phyloP scores from a whole-genome alignment of 2,113 vertebrate species.

The Cynoglossus semilaevis region DNA sequence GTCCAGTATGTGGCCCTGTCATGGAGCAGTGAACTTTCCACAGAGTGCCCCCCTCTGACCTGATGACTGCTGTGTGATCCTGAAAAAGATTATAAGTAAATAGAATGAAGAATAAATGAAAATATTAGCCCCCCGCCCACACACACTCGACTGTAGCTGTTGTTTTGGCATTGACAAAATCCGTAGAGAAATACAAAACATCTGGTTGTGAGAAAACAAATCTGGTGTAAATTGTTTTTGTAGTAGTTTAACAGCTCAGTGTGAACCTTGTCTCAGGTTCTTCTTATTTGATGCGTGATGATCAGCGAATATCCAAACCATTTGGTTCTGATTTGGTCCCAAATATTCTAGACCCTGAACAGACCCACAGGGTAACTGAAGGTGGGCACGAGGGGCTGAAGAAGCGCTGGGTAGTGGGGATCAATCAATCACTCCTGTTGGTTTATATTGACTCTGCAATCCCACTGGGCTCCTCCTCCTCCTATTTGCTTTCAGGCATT shows the following conservation, averaged over 20 bases:
- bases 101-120: background rate
- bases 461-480: constrained; percentile 64
- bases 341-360: constrained; percentile 31
- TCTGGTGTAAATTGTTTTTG: background rate
- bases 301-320: constrained; percentile 6
- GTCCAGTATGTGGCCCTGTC: too few relatives aligned
- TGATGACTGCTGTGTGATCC: background rate
- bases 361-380: constrained; percentile 29
- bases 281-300: constrained; percentile 9
- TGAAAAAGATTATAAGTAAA: background rate
- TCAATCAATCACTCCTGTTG: constrained; percentile 71
- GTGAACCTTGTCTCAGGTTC: background rate
- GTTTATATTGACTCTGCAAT: constrained; percentile 67
- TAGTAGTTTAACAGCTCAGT: background rate
- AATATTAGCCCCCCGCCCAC: too few relatives aligned
- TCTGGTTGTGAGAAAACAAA: background rate
- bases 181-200: too few relatives aligned
- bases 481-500: constrained; percentile 74
- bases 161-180: background rate
- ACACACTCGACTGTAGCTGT: too few relatives aligned
- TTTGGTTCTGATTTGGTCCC: constrained; percentile 44
- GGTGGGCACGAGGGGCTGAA: constrained; percentile 46
- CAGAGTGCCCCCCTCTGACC: too few relatives aligned
- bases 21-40: too few relatives aligned
- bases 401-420: constrained; percentile 53